Evolutionary conservation across 2,113 vertebrate genomes (phyloP), one percentile per base, ranked within the genome.

Genomic region (Campylorhamphus procurvoides): DNA sequence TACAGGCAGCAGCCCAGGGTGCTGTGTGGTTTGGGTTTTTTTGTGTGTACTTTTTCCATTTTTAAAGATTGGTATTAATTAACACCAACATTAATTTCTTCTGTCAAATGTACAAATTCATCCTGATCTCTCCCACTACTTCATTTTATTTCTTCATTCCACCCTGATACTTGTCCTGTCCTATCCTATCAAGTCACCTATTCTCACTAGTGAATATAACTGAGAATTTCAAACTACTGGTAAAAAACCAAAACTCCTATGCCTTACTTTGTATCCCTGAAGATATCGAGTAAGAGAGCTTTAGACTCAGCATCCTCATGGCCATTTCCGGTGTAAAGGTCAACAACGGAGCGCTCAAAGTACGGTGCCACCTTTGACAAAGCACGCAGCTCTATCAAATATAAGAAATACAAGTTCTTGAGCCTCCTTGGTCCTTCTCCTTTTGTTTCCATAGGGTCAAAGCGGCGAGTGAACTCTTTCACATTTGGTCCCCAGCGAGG

Each of bases 381-480:
- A 39, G 99, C 99, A 3, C 99, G 98, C 59, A 99, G 98, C 97
- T 99, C 99, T 77, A 99, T 99, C 94, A 99, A 97, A 73, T 99
- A 99, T 8, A 99, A 91, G 97, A 99, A 99, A 97, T 99, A 99
- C 7, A 99, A 97, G 83, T 99, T 99, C 97, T 99, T 99, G 25
- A 99, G 98, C 37, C 99, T 98, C 67, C 99, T 98, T 14, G 98
- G 99, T 39, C 99, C 99, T 94, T 99, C 99, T 29, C 98, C 99
- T 92, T 99, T 99, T 3, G 99, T 99, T 96, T 99, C 98, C 1
- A 97, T 84, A 53, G 98, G 97, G 84, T 99, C 98, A 69, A 99
- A 99, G 40, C 99, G 99, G 5, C 58, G 98, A 18, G 97, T 98
- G 84, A 99, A 99, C 97, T 99, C 99, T 53, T 98, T 98, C 37